A percentile compares a stretch with the other conserved stretches of the same genome.
These are phyloP conservation scores for Dromaius novaehollandiae DNA, from an alignment of 2,113 vertebrate species.

Conservation along the genomic window DNA sequence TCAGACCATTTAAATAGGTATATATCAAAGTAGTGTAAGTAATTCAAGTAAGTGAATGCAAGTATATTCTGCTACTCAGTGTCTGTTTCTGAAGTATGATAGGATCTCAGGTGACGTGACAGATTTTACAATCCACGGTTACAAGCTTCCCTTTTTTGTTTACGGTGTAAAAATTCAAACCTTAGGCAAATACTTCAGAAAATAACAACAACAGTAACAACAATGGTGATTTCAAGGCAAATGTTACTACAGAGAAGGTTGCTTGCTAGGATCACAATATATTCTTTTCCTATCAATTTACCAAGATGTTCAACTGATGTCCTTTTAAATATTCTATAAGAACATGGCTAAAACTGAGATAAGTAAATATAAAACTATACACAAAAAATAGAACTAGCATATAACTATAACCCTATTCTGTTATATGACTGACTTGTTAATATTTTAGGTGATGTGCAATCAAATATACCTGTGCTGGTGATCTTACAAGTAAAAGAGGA, in stretches of 20 bases:
- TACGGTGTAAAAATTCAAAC: neutral
- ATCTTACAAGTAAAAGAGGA: neutral
- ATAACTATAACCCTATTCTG: neutral
- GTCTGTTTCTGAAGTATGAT: neutral
- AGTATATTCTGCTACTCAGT: neutral
- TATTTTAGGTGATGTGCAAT: neutral
- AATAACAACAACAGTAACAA: neutral
- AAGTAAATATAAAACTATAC: neutral
- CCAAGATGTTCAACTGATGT: neutral
- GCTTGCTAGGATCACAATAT: neutral
- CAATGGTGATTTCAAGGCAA: neutral
- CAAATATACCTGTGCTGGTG: neutral
- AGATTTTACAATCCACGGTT: neutral
- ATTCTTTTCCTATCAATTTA: neutral
- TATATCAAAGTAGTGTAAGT: neutral
- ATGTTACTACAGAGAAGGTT: neutral
- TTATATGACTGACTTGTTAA: neutral
- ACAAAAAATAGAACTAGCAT: neutral
- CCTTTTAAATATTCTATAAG: neutral
- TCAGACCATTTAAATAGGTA: neutral
- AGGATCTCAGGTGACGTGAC: accelerated
- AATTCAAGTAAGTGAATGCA: accelerated
- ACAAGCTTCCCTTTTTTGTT: neutral
- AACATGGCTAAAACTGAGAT: neutral
- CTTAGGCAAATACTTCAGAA: neutral